Conservation (phyloP, 2,888 invertebrate species). For the Pseudolycoriella hygida region DNA sequence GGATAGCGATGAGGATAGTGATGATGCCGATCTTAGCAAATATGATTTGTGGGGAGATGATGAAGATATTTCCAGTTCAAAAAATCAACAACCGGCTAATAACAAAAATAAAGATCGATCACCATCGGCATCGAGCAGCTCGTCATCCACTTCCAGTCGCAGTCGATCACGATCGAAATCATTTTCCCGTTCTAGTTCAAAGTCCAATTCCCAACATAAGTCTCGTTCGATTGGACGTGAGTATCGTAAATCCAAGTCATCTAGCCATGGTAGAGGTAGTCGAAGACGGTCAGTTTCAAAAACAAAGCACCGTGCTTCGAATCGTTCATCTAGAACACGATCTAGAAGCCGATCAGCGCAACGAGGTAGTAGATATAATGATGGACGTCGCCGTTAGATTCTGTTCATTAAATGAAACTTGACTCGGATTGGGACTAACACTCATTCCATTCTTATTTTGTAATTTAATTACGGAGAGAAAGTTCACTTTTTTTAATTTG, state of each 20-base stretch:
- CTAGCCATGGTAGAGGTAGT: neutral
- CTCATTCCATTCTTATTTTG: too few relatives aligned
- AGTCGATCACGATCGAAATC: conserved; percentile 10
- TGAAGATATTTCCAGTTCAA: neutral
- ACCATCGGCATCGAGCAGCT: conserved; percentile 8
- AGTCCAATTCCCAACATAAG: conserved; percentile 3
- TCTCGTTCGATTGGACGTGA: neutral
- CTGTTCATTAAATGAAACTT: too few relatives aligned
- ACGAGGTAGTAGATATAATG: too few relatives aligned
- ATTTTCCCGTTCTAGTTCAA: conserved; percentile 12
- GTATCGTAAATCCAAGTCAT: neutral
- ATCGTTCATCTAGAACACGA: neutral
- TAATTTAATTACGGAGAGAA: too few relatives aligned
- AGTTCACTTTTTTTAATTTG: too few relatives aligned
- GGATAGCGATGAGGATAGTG: conserved; percentile 30
- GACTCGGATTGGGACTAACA: too few relatives aligned
- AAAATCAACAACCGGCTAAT: conserved; percentile 8
- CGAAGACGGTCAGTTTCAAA: conserved; percentile 1
- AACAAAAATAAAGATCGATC: conserved; percentile 4
- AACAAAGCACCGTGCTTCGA: neutral
- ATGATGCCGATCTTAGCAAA: conserved; percentile 53
- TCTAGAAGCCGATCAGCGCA: neutral
- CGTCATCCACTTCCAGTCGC: neutral
- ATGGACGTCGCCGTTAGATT: too few relatives aligned
- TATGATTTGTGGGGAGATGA: conserved; percentile 62